Conservation (phyloP, 64 coral and sea anemone species). For the Montipora sp. region DNA sequence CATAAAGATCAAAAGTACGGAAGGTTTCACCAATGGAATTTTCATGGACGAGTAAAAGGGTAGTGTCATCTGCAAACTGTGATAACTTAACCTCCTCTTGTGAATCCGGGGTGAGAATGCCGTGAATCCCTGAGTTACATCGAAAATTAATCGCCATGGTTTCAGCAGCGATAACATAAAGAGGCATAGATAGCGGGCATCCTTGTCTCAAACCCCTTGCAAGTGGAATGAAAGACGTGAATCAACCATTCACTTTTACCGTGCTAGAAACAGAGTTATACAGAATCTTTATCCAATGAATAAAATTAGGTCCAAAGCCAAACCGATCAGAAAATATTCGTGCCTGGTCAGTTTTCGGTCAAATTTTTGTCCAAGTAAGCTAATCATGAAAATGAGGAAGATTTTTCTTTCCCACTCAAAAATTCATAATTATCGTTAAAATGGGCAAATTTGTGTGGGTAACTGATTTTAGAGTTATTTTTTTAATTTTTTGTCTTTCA, state of each 20-base stretch:
- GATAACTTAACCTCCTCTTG: background rate
- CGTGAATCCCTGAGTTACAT: background rate
- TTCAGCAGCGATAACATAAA: constrained; percentile 50
- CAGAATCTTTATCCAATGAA: constrained; percentile 26
- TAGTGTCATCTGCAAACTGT: constrained; percentile 57
- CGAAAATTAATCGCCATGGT: background rate
- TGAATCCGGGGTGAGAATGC: background rate
- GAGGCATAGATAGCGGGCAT: constrained; percentile 35
- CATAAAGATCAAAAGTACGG: background rate
- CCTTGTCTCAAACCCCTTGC: background rate
- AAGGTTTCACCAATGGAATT: constrained; percentile 1
- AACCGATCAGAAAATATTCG: too few relatives aligned
- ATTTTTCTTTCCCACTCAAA: too few relatives aligned
- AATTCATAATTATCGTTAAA: too few relatives aligned
- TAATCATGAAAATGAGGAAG: too few relatives aligned
- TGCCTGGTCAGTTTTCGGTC: too few relatives aligned
- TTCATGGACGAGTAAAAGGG: background rate
- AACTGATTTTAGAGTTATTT: too few relatives aligned
- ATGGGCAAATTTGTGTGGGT: too few relatives aligned
- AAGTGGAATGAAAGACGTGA: background rate
- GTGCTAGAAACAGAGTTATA: constrained; percentile 21
- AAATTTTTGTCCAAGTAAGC: too few relatives aligned
- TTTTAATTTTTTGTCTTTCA: too few relatives aligned
- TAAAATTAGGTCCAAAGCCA: constrained; percentile 15
- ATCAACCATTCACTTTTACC: constrained; percentile 30